Base-by-base conservation (phyloP, 2,113 vertebrate genomes). In the Onychostruthus taczanowskii region DNA sequence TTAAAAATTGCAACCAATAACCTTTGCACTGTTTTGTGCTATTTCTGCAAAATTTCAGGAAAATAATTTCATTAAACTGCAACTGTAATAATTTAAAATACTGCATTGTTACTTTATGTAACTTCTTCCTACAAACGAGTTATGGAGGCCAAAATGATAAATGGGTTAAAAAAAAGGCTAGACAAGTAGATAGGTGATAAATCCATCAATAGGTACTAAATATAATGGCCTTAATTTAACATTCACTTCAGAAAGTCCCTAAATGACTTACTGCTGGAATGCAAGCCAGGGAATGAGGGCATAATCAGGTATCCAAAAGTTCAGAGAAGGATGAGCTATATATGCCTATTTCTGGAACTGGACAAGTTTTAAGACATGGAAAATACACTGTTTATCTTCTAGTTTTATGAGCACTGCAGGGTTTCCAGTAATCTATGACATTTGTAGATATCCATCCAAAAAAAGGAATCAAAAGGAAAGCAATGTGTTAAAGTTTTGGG, bases 211-310 rank as follows among this genome's bases (percentile, higher is more conserved):
- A 35, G 64, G 67, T 75, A 53, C 87, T 94, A 94, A 96, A 82
- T 93, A 94, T 94, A 94, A 87, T 31, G 49, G 22, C 49, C 78
- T 76, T 93, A 93, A 91, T 91, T 89, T 93, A 94, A 79, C 67
- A 90, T 23, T 14, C 70, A 79, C 44, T 89, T 72, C 44, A 90
- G 62, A 82, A 94, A 85, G 92, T 61, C 66, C 61, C 47, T 55
- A 89, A 67, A 85, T 90, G 52, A 93, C 58, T 52, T 62, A 85
- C 16, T 89, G 49, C 21, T 83, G 31, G 58, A 87, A 56, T 72
- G 47, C 27, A 89, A 91, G 66, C 61, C 18, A 75, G 44, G 73
- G 53, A 89, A 82, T 2, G 3, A 82, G 37, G 44, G 24, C 70
- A 91, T 75, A 81, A 91, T 81, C 7, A 27, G 19, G 44, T 70